Evolutionary conservation across 2,113 vertebrate species (phyloP).

Genomic region (Gracilinanus agilis): DNA sequence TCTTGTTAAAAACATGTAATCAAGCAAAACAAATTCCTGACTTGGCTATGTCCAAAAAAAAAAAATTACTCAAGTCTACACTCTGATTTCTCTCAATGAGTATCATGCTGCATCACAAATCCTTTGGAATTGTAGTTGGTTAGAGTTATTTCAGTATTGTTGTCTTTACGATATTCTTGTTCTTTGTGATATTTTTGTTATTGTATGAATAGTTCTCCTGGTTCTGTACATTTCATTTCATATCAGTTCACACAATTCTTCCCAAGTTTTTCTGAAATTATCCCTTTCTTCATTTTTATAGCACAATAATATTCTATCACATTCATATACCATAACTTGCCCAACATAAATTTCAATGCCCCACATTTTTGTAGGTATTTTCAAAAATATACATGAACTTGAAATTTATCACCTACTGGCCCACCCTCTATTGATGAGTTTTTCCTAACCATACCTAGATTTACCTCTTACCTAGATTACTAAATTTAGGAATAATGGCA

Average conservation of each 20-base stretch:
- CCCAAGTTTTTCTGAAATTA: not conserved
- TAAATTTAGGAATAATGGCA: too few relatives aligned
- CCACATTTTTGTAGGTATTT: not conserved
- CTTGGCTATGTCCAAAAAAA: not conserved
- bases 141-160: not conserved
- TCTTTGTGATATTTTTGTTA: not conserved
- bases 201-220: not conserved
- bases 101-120: not conserved
- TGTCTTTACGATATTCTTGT: not conserved
- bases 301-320: not conserved
- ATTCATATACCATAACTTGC: not conserved
- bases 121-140: not conserved
- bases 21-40: not conserved
- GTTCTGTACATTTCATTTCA: not conserved
- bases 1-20: not conserved
- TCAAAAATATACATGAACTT: not conserved
- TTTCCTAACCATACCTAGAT: not conserved
- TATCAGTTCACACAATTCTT: not conserved
- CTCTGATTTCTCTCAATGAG: not conserved
- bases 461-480: too few relatives aligned
- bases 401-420: not conserved
- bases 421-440: not conserved
- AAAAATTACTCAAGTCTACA: not conserved
- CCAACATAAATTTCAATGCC: not conserved
- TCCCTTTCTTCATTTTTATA: not conserved